These are phyloP conservation scores for Papilio dardanus DNA, from an alignment of 1,140 invertebrate genomes.

Conservation along the genomic window DNA sequence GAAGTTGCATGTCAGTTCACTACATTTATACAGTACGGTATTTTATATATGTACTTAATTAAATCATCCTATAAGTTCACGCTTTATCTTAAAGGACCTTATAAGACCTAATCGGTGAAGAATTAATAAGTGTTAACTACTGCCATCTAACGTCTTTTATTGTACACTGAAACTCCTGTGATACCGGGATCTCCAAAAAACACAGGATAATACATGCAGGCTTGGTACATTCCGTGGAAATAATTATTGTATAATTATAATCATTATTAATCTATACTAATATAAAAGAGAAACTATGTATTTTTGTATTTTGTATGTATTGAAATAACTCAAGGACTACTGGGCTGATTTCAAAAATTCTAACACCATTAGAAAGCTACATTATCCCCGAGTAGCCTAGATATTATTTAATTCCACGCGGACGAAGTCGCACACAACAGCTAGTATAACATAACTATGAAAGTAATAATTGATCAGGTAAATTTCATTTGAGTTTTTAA, in stretches of 20 bases:
- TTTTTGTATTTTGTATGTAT: too few species aligned
- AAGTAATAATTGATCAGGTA: not conserved
- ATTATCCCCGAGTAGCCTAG: too few species aligned
- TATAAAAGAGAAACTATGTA: too few species aligned
- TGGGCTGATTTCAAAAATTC: too few species aligned
- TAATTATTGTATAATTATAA: not conserved
- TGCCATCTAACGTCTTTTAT: not conserved
- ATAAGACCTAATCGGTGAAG: not conserved
- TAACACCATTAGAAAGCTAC: too few species aligned
- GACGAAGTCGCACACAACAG: too few species aligned
- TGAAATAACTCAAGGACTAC: too few species aligned
- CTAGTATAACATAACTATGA: not conserved
- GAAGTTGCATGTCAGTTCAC: constrained; percentile 2
- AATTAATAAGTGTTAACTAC: not conserved
- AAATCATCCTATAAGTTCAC: not conserved
- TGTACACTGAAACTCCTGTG: not conserved
- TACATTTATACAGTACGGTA: not conserved
- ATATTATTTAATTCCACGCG: too few species aligned
- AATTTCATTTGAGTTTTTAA: not conserved
- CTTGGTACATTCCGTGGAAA: not conserved
- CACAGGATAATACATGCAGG: too few species aligned
- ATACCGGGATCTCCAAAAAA: too few species aligned
- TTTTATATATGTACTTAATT: not conserved
- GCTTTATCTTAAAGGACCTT: not conserved
- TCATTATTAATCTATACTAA: too few species aligned